Base-by-base conservation (phyloP, 2,113 vertebrate species). In the Phyllopteryx taeniolatus region DNA sequence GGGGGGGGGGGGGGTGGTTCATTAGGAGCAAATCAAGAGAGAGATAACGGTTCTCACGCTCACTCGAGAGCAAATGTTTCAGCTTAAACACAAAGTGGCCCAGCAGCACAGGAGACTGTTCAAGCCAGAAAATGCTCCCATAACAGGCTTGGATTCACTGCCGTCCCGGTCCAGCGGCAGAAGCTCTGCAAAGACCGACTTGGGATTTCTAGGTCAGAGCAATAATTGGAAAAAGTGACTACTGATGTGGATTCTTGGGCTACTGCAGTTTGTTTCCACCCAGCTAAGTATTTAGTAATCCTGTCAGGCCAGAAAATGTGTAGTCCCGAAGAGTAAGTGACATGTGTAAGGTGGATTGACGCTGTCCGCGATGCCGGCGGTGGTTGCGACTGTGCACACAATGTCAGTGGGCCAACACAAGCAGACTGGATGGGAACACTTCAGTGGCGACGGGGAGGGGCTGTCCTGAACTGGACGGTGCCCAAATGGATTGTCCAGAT, bases 201-300 rank as follows among this genome's bases (percentile, higher is more conserved):
- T 65, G 83, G 72, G 85, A 90, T 90, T 91, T 91, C 88, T 91
- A 80, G 90, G 88, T 92, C 86, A 91, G 82, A 81, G 82, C 88
- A 90, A 90, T 89, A 91, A 91, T 90, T 90, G 89, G 91, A 91
- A 90, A 92, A 92, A 89, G 82, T 90, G 88, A 91, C 87, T 86
- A 74, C 59, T 47, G 79, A 70, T 81, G 76, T 83, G 77, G 74
- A 73, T 76, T 76, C 77, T 80, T 80, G 71, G 72, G 75, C 85
- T 74, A 82, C 86, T 79, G 53, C 87, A 87, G 84, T 90, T 86
- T 85, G 76, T 91, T 89, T 87, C 88, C 86, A 87, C 69, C 65
- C 64, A 47, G 81, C 79, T 80, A 87, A 77, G 78, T 87, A 83
- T 91, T 89, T 91, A 80, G 86, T 67, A 75, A 85, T 90, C 88